Percentiles rank a stretch among this genome's conserved stretches.
These are phyloP conservation scores for Meta bourneti DNA, from an alignment of 2,888 invertebrate genomes.

Conservation along the genomic window DNA sequence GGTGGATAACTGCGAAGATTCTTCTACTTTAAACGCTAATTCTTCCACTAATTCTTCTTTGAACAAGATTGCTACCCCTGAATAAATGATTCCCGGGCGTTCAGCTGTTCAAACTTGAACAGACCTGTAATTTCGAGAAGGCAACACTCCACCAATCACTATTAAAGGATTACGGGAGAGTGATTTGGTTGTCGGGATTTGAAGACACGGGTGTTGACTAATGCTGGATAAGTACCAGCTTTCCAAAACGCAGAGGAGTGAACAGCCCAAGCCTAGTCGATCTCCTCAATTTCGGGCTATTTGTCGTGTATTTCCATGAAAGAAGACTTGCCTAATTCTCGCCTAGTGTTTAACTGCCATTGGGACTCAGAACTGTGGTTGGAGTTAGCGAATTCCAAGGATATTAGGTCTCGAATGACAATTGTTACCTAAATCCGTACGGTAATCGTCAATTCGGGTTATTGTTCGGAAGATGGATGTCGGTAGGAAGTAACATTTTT, in stretches of 20 bases:
- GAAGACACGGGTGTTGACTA: slow-evolving; percentile 56
- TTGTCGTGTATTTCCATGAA: no score
- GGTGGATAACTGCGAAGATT: slow-evolving; percentile 14
- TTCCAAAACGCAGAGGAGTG: slow-evolving; percentile 15
- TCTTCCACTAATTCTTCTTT: slow-evolving; percentile 67
- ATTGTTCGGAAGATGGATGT: no score
- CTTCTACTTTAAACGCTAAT: slow-evolving; percentile 49
- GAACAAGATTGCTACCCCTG: slow-evolving; percentile 71
- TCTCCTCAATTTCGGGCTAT: no score
- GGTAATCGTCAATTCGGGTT: no score
- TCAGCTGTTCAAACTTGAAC: slow-evolving; percentile 56
- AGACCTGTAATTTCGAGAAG: slow-evolving; percentile 51
- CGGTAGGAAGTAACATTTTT: no score
- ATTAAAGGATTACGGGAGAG: slow-evolving; percentile 69
- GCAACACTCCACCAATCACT: slow-evolving; percentile 35
- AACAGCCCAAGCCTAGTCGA: not conserved
- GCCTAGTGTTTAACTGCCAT: no score
- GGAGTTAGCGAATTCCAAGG: no score
- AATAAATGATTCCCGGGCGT: slow-evolving; percentile 67
- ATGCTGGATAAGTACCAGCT: slow-evolving; percentile 35
- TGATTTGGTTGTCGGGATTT: slow-evolving; percentile 31
- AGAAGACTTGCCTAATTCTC: no score
- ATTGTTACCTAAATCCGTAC: no score
- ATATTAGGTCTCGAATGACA: no score
- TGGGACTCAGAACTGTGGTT: no score